A percentile compares a stretch with the other conserved stretches of the same genome.
Evolutionary conservation across 2,797 vertebrate genomes (phyloP).

Genomic region (Adelosebastes latens): DNA sequence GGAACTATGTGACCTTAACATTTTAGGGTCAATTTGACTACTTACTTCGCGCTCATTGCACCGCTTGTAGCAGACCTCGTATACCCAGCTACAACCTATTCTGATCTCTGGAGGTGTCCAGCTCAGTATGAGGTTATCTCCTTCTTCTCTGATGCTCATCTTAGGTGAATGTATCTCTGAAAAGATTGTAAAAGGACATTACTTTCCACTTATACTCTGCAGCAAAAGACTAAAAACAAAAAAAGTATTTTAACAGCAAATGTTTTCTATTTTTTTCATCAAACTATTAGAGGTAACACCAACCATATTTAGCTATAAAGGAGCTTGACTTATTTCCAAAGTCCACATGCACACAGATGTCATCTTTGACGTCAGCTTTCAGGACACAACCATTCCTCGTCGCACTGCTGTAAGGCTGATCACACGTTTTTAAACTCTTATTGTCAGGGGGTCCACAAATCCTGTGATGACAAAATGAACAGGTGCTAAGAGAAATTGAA

Average conservation of each 20-base stretch:
- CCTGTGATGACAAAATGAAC: conserved; percentile 13
- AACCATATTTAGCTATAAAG: conserved; percentile 15
- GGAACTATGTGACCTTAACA: neutral
- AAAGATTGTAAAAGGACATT: neutral
- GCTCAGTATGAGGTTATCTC: neutral
- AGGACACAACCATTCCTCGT: conserved; percentile 28
- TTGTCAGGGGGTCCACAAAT: accelerated
- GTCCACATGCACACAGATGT: conserved; percentile 5
- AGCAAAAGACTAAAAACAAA: neutral
- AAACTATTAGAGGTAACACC: neutral
- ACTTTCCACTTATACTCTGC: neutral
- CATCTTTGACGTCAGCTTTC: accelerated
- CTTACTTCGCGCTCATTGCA: conserved; percentile 28
- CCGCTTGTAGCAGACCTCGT: neutral
- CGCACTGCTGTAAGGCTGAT: neutral
- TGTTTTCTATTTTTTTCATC: neutral
- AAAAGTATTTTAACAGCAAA: neutral
- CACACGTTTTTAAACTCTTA: neutral
- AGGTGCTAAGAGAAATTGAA: neutral
- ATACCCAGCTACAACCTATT: accelerated
- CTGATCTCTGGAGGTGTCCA: accelerated
- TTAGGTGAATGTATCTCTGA: conserved; percentile 31
- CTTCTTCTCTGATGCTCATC: neutral
- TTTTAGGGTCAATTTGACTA: neutral
- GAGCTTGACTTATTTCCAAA: neutral